Base-by-base conservation (phyloP, 2,888 invertebrate genomes). In the Hecatera dysodea region DNA sequence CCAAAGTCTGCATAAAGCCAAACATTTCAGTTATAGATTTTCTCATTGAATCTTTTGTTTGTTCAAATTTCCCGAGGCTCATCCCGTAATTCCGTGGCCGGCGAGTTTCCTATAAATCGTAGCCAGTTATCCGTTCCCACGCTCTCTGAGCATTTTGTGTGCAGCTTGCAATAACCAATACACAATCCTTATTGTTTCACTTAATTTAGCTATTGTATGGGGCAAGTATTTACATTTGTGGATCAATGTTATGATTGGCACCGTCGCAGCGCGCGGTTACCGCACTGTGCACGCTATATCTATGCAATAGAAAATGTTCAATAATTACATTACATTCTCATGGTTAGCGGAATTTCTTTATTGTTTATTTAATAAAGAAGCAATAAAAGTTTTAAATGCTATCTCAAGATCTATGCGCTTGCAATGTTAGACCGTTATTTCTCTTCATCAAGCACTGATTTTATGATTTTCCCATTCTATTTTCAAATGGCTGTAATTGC, bases 131-230 rank as follows among this genome's bases (percentile, higher is more conserved):
- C 87, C 90, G 91, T 95, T 95, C 95, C 93, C 95, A 95, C 95
- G 95, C 89, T 94, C 90, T 89, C 83, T 82, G 88, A 89, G 88
- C 90, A 91, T 93, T 94, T 93, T 92, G 93, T 93, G 90, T 92
- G 90, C 90, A 91, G 90, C 91, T 90, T 91, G 90, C 91, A 92
- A 92, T 93, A 93, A 91, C 92, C 92, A 91, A 91, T 91, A 93
- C 92, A 95, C 94, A 94, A 94, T 92, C 94, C 93, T 92, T 94
- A 95, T 95, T 96, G 95, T 96, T 95, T 93, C 93, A 93, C 91
- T 93, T 92, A 93, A 94, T 95, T 95, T 92, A 91, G 92, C 95
- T 94, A 95, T 95, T 95, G 95, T 95, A 88, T 86, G 91, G 90
- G 86, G 76, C 89, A 86, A 90, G 89, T 95, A 95, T 95, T 94